Percentiles rank a stretch among this genome's conserved stretches.
Evolutionary conservation across 2,797 vertebrate species (phyloP).

Genomic region (Typhlichthys eigenmanni): DNA sequence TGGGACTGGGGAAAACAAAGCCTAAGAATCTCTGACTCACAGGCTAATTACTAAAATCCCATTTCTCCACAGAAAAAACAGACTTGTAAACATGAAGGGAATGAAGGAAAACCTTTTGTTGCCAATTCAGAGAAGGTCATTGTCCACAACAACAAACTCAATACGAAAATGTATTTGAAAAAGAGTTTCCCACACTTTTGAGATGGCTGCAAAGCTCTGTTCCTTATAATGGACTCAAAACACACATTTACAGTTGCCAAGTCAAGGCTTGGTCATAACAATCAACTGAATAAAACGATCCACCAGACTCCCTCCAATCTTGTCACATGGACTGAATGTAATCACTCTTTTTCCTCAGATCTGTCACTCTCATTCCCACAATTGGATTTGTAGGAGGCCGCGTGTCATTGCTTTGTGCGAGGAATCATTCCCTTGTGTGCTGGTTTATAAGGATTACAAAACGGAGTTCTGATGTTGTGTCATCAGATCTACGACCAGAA

Average conservation of each 20-base stretch:
- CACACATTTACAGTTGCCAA: slow-evolving; percentile 18
- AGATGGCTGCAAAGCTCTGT: slow-evolving; percentile 5
- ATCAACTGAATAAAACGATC: slow-evolving; percentile 54
- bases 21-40: slow-evolving; percentile 61
- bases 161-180: background rate
- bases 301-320: slow-evolving; percentile 40
- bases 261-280: slow-evolving; percentile 29
- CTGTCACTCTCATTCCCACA: slow-evolving; percentile 61
- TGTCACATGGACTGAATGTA: slow-evolving; percentile 61
- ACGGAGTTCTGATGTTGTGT: slow-evolving; percentile 59
- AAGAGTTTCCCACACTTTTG: slow-evolving; percentile 15
- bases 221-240: slow-evolving; percentile 31
- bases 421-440: slow-evolving; percentile 69
- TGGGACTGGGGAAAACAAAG: slow-evolving; percentile 47
- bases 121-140: slow-evolving; percentile 54
- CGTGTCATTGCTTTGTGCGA: slow-evolving; percentile 74
- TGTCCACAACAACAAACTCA: background rate
- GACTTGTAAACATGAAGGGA: slow-evolving; percentile 57
- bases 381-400: slow-evolving; percentile 70
- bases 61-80: slow-evolving; percentile 63
- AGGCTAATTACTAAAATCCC: slow-evolving; percentile 69
- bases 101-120: slow-evolving; percentile 59
- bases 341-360: slow-evolving; percentile 52
- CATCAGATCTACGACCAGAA: slow-evolving; percentile 32
- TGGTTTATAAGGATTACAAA: slow-evolving; percentile 70